Base-by-base conservation (phyloP, 2,797 vertebrate genomes). In the Xenops minutus region DNA sequence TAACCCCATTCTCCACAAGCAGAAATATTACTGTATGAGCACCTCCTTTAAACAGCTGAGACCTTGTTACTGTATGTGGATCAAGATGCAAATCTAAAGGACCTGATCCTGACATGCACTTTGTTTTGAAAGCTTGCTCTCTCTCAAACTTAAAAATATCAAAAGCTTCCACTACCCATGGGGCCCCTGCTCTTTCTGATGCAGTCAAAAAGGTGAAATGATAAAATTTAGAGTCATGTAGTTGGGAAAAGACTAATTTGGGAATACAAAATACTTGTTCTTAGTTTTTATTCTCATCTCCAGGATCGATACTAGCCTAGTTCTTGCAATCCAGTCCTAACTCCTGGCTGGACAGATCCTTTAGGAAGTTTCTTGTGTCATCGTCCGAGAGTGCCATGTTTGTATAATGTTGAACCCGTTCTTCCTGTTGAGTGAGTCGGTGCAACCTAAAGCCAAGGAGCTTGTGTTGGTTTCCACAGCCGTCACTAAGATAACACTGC, bases 401-500 rank as follows among this genome's bases (percentile, higher is more conserved):
- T 1, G 0, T 58, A 22, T 54, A 16, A 16, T 18, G 27, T 43
- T 41, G 46, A 88, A 19, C 15, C 17, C 5, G 0, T 78, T 77
- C 76, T 88, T 69, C 43, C 43, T 0, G 1, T 71, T 82, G 36
- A 44, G 36, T 59, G 29, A 82, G 36, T 30, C 21, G 51, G 30
- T 55, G n/a, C 44, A 66, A 44, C 44, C 27, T 49, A 9, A 80
- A 92, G 49, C 67, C 34, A 10, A 39, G 77, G 59, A 87, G 68
- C 22, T 63, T 11, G 21, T 51, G 18, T 6, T 30, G 48, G 18
- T 85, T 95, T 93, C 81, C 64, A 46, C 9, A 79, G 52, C 22
- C 82, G 16, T 76, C 72, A 19, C 5, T 34, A 55, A 63, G 76
- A 16, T 14, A 51, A 32, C 0, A 1, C 44, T 36, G 63, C 0